These are phyloP conservation scores for honey bee (Apis mellifera) DNA, from an alignment of 1,140 invertebrate genomes.

Conservation along the genomic window DNA sequence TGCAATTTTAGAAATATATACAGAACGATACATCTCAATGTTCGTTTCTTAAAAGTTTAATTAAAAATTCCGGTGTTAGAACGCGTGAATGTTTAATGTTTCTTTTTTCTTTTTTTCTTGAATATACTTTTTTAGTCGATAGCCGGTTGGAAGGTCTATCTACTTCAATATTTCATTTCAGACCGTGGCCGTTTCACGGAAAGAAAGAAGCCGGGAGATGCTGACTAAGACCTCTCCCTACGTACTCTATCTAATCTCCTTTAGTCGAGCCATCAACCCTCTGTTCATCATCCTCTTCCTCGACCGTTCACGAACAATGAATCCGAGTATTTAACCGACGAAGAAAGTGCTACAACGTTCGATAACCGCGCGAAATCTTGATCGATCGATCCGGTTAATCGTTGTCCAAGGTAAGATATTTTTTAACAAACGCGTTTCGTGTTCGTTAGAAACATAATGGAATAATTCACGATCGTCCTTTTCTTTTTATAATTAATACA, in stretches of 20 bases:
- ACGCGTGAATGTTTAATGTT: background rate
- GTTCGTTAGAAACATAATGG: too few relatives aligned
- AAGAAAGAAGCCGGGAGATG: constrained; percentile 14
- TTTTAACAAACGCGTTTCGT: background rate
- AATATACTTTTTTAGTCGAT: background rate
- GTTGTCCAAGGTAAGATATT: background rate
- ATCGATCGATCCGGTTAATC: background rate
- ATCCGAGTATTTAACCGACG: constrained; percentile 28
- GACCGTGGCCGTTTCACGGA: background rate
- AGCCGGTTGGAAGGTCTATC: background rate
- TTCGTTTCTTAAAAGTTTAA: too few relatives aligned
- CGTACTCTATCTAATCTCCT: constrained; percentile 50
- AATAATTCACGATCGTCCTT: background rate
- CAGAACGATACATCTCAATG: too few relatives aligned
- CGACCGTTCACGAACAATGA: constrained; percentile 43
- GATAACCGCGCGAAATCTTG: constrained; percentile 1
- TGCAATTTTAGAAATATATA: too few relatives aligned
- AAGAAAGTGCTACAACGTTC: background rate
- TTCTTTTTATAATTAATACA: background rate
- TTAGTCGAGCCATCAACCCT: constrained; percentile 54
- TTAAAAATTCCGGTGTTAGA: too few relatives aligned
- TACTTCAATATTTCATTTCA: constrained; percentile 50
- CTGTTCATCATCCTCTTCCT: constrained; percentile 46
- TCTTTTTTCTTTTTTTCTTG: background rate
- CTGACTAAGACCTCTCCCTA: constrained; percentile 41